phyloP scores from a whole-genome alignment of 1,140 invertebrate genomes.

The Acyrthosiphon pisum region DNA sequence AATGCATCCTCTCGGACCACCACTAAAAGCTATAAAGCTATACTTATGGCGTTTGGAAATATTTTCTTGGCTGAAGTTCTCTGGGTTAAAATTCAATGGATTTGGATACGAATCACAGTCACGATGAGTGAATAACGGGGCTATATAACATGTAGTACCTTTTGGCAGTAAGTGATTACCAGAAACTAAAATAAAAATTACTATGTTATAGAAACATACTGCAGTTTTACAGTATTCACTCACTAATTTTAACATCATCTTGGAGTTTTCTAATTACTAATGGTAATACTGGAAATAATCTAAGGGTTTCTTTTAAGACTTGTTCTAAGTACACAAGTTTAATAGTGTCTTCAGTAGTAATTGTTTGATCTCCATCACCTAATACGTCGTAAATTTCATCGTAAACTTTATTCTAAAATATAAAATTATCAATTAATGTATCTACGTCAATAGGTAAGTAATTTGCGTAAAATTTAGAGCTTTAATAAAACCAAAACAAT shows the following conservation, averaged over 20 bases:
- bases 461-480: no score
- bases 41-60: conserved; percentile 60
- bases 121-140: conserved; percentile 63
- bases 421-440: no score
- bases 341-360: conserved; percentile 67
- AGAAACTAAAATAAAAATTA: background rate
- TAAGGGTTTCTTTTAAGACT: conserved; percentile 69
- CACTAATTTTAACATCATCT: conserved; percentile 63
- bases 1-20: conserved; percentile 64
- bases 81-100: conserved; percentile 68
- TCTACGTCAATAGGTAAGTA: no score
- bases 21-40: conserved; percentile 66
- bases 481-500: no score
- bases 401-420: conserved; percentile 58
- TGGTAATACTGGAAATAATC: conserved; percentile 70
- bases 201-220: background rate
- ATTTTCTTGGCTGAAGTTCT: conserved; percentile 67
- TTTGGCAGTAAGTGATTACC: background rate
- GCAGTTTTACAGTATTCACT: background rate
- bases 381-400: conserved; percentile 63
- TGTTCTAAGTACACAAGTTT: conserved; percentile 69
- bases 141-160: conserved; percentile 31
- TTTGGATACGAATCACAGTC: conserved; percentile 66
- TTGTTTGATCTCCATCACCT: conserved; percentile 62
- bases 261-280: conserved; percentile 66